Conservation (phyloP, 2,797 vertebrate genomes). For the Buphagus erythrorhynchus region DNA sequence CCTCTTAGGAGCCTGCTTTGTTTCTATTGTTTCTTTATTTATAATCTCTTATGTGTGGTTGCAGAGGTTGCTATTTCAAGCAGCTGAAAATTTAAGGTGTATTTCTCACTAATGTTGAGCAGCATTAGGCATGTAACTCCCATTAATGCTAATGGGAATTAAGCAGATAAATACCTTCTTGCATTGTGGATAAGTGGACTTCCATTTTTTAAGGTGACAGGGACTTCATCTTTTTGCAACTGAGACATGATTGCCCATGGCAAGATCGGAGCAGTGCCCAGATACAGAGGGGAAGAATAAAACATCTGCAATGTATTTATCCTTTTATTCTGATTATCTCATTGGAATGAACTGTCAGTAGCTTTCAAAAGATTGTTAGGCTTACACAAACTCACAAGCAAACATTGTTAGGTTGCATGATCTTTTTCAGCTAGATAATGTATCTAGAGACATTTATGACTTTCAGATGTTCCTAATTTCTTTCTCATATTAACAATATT, state of each 20-base stretch:
- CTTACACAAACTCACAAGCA: not conserved
- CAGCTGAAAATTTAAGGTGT: slow-evolving; percentile 55
- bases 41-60: slow-evolving; percentile 19
- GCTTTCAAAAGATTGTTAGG: not conserved
- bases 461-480: not conserved
- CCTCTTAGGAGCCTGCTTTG: slow-evolving; percentile 40
- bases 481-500: not conserved
- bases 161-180: slow-evolving; percentile 40
- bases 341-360: not conserved
- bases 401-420: not conserved
- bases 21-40: slow-evolving; percentile 50
- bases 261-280: not conserved
- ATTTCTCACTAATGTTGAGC: slow-evolving; percentile 28
- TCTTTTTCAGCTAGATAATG: not conserved
- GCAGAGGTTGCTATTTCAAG: not conserved
- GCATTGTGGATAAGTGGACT: not conserved
- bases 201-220: slow-evolving; percentile 32
- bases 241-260: not conserved
- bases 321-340: slow-evolving; percentile 27
- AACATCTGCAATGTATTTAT: not conserved
- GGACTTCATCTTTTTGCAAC: not conserved
- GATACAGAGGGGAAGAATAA: not conserved
- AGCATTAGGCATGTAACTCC: slow-evolving; percentile 24
- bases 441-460: not conserved
- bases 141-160: slow-evolving; percentile 34